A percentile compares a stretch with the other conserved stretches of the same genome.
Evolutionary conservation across 2,797 vertebrate genomes (phyloP).

Genomic region (Characodon lateralis): DNA sequence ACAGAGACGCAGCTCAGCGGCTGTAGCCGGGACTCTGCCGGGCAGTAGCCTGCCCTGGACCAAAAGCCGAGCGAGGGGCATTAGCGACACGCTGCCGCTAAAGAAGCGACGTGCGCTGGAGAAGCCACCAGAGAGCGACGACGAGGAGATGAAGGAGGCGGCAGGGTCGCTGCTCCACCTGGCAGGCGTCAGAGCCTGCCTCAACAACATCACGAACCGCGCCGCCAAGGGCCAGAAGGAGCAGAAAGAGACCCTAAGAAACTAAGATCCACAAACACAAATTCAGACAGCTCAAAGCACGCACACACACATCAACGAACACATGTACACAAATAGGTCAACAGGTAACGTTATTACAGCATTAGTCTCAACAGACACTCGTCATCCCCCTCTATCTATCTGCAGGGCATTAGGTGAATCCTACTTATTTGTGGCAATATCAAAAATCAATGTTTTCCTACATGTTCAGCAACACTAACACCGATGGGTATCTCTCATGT

Average conservation of each 20-base stretch:
- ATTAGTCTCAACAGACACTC: constrained; percentile 77
- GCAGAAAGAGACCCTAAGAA: constrained; percentile 92
- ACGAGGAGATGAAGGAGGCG: constrained; percentile 99
- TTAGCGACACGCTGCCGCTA: constrained; percentile 93
- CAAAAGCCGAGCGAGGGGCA: constrained; percentile 84
- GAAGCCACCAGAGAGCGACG: constrained; percentile 93
- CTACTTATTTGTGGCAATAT: constrained; percentile 99
- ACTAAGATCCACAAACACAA: constrained; percentile 77
- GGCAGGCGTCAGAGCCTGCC: constrained; percentile 92
- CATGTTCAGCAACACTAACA: constrained; percentile 81
- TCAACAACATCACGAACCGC: constrained; percentile 98
- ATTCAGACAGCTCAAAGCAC: constrained; percentile 38
- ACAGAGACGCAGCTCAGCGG: constrained; percentile 85
- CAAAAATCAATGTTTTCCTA: constrained; percentile 90
- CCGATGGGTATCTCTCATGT: constrained; percentile 77
- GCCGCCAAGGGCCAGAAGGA: constrained; percentile 97
- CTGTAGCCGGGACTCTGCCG: constrained; percentile 82
- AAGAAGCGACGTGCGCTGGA: constrained; percentile 95
- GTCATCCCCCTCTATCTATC: constrained; percentile 86
- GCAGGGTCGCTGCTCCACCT: constrained; percentile 96
- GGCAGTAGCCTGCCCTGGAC: constrained; percentile 87
- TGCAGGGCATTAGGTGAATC: constrained; percentile 99
- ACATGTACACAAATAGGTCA: constrained; percentile 68
- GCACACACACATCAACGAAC: constrained; percentile 38
- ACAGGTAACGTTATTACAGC: constrained; percentile 77